phyloP scores from a whole-genome alignment of 2,113 vertebrate species.

The Chionodraco myersi region DNA sequence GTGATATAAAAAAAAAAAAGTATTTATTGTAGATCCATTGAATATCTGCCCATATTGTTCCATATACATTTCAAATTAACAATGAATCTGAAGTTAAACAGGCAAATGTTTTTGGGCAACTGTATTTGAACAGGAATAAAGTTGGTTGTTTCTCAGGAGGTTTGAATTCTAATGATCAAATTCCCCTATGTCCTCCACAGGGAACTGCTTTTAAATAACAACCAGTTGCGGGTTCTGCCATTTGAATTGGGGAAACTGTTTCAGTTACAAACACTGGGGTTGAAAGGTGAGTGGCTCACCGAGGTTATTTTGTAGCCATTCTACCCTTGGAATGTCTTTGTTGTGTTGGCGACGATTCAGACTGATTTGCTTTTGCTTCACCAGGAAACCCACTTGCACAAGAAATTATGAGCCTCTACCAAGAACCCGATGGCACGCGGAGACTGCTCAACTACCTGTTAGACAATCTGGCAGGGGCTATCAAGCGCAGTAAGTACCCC shows the following conservation, averaged over 20 bases:
- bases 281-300: constrained; percentile 90
- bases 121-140: background rate
- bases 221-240: constrained; percentile 99
- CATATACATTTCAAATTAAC: background rate
- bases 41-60: background rate
- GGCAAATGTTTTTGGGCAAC: background rate
- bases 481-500: constrained; percentile 93
- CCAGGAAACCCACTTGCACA: constrained; percentile 99
- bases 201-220: constrained; percentile 99
- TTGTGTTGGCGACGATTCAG: constrained; percentile 23
- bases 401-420: constrained; percentile 98
- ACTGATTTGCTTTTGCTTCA: constrained; percentile 16
- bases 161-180: constrained; percentile 31
- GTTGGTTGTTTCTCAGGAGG: constrained; percentile 11
- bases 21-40: background rate
- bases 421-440: constrained; percentile 97
- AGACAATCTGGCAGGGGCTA: constrained; percentile 99
- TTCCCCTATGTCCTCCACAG: constrained; percentile 79
- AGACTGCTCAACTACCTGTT: constrained; percentile 98
- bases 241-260: constrained; percentile 99
- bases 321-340: constrained; percentile 39
- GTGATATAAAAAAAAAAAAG: background rate
- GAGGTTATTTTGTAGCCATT: constrained; percentile 35
- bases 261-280: constrained; percentile 99
- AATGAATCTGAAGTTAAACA: background rate